Evolutionary conservation across 1,140 invertebrate species (phyloP), one percentile per base, ranked within the genome.

Genomic region (Nephila pilipes): DNA sequence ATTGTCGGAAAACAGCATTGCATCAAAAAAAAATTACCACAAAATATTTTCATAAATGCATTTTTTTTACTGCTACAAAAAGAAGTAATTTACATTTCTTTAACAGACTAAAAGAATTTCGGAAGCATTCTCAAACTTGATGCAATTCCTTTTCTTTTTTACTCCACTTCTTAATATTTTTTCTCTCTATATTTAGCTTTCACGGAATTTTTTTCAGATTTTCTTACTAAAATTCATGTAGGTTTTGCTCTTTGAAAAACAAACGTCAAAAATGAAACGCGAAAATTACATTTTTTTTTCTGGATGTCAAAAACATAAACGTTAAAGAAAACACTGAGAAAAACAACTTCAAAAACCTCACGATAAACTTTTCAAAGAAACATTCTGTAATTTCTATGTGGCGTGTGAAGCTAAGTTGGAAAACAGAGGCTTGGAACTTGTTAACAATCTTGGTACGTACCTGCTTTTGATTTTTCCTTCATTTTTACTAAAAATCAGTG

Each of bases 41-140:
- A 58, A 58, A 65, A 65, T 25, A 65, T 65, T 65, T 65, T 65
- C 22, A 65, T 65, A 65, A 65, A 65, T n/a, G 25, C 25, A 65
- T 65, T 65, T n/a, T 22, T 25, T 65, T 65, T n/a, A 25, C 25
- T 25, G n/a, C 25, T n/a, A 29, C n/a, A 25, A 65, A 65, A 25
- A 29, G n/a, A 65, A n/a, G 63, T 29, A 65, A 65, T 65, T 65
- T 65, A 65, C 63, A 65, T 65, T 65, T n/a, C 63, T 65, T 25
- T 65, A 65, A 65, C 10, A 65, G 2, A 2, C 63, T 65, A 65
- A 65, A 65, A 25, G 25, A 65, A 65, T 65, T 65, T 65, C 25
- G 63, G 25, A 65, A 25, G 25, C 63, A 65, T 65, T 65, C 25
- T 65, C 63, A 65, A 65, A 65, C 22, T 65, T 65, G 63, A 65